A percentile compares a stretch with the other conserved stretches of the same genome.
These are phyloP conservation scores for Eupithecia centaureata DNA, from an alignment of 2,888 invertebrate genomes.

Conservation along the genomic window DNA sequence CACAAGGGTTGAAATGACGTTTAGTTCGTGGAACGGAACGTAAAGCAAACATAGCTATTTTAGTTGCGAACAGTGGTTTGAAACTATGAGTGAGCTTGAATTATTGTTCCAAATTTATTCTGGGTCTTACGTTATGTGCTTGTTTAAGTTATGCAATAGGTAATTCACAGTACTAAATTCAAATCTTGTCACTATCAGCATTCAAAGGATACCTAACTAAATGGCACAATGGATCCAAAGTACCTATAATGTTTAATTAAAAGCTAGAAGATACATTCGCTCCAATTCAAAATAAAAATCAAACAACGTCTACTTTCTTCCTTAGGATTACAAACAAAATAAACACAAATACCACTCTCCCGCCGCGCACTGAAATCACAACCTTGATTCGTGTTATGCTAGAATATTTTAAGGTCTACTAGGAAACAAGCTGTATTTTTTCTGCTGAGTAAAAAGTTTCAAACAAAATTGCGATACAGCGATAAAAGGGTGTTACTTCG, in stretches of 20 bases:
- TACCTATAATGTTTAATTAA: too few relatives aligned
- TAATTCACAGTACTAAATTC: background rate
- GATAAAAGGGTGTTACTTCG: constrained; percentile 1
- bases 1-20: background rate
- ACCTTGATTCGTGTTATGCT: too few relatives aligned
- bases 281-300: too few relatives aligned
- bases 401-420: background rate
- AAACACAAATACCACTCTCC: too few relatives aligned
- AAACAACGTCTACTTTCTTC: too few relatives aligned
- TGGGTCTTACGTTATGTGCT: background rate
- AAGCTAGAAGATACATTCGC: too few relatives aligned
- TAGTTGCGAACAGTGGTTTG: background rate
- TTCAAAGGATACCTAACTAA: too few relatives aligned
- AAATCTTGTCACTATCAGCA: background rate
- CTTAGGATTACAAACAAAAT: too few relatives aligned
- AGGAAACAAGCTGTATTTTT: background rate
- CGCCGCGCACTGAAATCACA: too few relatives aligned
- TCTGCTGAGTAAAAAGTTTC: background rate
- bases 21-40: background rate
- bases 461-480: background rate
- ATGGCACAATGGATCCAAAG: too few relatives aligned
- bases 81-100: background rate
- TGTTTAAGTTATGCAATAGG: background rate
- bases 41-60: background rate
- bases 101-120: background rate